Evolutionary conservation across 1,140 invertebrate species (phyloP).

Genomic region (Anoplophora glabripennis): DNA sequence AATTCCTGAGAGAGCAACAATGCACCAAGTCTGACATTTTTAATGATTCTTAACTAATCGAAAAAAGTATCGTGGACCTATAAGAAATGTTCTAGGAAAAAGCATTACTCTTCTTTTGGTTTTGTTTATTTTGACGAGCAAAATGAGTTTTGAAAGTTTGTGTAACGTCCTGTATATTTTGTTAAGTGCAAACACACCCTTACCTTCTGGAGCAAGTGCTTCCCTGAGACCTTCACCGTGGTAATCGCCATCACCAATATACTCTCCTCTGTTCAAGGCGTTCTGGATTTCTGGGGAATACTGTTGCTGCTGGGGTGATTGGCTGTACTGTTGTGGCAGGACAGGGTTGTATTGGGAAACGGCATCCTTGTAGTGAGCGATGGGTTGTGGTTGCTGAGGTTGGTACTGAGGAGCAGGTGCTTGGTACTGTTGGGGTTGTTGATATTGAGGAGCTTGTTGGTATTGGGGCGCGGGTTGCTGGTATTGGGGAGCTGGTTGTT

Average conservation of each 20-base stretch:
- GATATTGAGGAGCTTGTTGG: constrained; percentile 7
- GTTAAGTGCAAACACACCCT: not conserved
- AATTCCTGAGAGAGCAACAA: no score
- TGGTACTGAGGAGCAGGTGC: constrained; percentile 15
- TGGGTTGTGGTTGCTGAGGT: constrained; percentile 1
- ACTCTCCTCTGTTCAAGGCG: constrained; percentile 23
- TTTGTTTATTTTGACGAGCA: no score
- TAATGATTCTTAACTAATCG: no score
- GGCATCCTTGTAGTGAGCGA: constrained; percentile 11
- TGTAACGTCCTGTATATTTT: not conserved
- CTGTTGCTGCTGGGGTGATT: not conserved
- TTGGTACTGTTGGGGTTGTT: not conserved
- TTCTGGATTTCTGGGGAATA: constrained; percentile 4
- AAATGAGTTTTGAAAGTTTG: no score
- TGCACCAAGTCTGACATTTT: no score
- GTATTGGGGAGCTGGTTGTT: constrained; percentile 17
- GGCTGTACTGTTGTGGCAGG: constrained; percentile 15
- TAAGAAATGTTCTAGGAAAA: no score
- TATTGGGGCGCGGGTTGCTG: constrained; percentile 12
- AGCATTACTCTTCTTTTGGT: no score
- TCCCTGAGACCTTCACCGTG: constrained; percentile 20
- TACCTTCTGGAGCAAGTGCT: constrained; percentile 10
- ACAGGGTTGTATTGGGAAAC: constrained; percentile 14
- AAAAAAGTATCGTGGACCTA: no score
- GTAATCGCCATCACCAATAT: constrained; percentile 34